Base-by-base conservation (phyloP, 2,113 vertebrate species). In the Limanda limanda region DNA sequence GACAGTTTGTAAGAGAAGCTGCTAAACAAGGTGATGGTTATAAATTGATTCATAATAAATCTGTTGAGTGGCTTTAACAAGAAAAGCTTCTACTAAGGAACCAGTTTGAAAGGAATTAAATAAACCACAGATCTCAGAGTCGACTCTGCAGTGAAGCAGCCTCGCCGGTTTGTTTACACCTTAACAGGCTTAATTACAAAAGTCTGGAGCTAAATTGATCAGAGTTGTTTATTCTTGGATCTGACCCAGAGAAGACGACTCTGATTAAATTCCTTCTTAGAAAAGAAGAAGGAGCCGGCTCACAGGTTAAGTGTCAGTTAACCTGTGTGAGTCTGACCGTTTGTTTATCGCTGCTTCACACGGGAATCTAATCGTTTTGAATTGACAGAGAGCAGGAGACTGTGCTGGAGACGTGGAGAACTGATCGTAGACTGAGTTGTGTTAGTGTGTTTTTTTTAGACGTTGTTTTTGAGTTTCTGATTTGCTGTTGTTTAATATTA, bases 1-100 rank as follows among this genome's bases (percentile, higher is more conserved):
- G 56, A 58, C 23, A 17, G 40, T 42, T 42, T 42, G 40, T 42
- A 13, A 2, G 40, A 42, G 40, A 42, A 42, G 12, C 40, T 3
- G 11, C 40, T 3, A 13, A 42, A 42, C 40, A 42, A 12, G 11
- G 11, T 42, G 10, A 13, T 13, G 40, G 10, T 42, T 13, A 13
- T 13, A 13, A 40, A 64, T 57, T 80, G 81, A 74, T 74, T 80
- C 18, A 18, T 31, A 60, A 66, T 63, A 73, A 77, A 68, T 77
- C 65, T 55, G 40, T 17, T 23, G 51, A 86, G 37, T 69, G 71
- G 54, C 58, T 83, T 71, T 7, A 13, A 70, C 8, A 35, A 24
- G 9, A 67, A 0, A 2, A n/a, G 54, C 35, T 63, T n/a, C 48
- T 4, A 51, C 37, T 21, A 27, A 45, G 61, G 13, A 27, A n/a